phyloP scores from a whole-genome alignment of 2,888 invertebrate species.

The Drosophila melanocephala region DNA sequence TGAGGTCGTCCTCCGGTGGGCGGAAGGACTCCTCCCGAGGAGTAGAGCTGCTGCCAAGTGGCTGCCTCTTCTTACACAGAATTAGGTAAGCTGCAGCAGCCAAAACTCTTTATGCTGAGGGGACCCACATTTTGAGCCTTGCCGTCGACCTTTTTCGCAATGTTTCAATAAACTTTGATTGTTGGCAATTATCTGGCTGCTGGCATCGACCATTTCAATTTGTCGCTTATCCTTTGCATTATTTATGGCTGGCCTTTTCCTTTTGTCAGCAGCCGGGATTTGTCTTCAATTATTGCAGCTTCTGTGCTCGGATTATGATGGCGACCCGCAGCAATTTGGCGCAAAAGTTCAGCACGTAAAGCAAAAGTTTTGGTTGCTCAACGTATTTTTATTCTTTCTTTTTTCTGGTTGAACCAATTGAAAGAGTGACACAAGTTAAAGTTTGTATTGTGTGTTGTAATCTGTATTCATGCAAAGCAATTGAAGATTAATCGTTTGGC shows the following conservation, averaged over 20 bases:
- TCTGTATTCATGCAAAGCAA: slow-evolving; percentile 3
- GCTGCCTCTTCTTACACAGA: slow-evolving; percentile 12
- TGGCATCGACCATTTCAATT: slow-evolving; percentile 65
- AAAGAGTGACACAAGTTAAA: slow-evolving; percentile 33
- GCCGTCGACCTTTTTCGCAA: slow-evolving; percentile 37
- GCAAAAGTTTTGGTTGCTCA: slow-evolving; percentile 30
- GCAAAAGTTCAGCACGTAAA: slow-evolving; percentile 51
- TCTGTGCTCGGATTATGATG: slow-evolving; percentile 33
- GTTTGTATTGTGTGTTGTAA: background rate
- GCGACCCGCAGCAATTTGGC: slow-evolving; percentile 67
- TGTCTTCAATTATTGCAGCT: slow-evolving; percentile 66
- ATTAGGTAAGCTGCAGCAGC: slow-evolving; percentile 20
- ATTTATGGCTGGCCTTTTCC: slow-evolving; percentile 40
- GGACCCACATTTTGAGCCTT: slow-evolving; percentile 14
- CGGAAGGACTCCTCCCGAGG: background rate
- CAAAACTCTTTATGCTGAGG: slow-evolving; percentile 4
- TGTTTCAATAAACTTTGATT: slow-evolving; percentile 77
- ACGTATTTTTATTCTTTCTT: background rate
- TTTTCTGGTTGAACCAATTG: slow-evolving; percentile 30
- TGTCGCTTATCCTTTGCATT: slow-evolving; percentile 64
- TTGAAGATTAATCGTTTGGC: slow-evolving; percentile 34
- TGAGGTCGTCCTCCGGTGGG: slow-evolving; percentile 56
- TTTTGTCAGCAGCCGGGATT: slow-evolving; percentile 49
- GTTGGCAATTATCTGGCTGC: slow-evolving; percentile 75
- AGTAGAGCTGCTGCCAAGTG: slow-evolving; percentile 18